Evolutionary conservation across 2,113 vertebrate species (phyloP), one percentile per base, ranked within the genome.

Genomic region (Brachyhypopomus occidentalis): DNA sequence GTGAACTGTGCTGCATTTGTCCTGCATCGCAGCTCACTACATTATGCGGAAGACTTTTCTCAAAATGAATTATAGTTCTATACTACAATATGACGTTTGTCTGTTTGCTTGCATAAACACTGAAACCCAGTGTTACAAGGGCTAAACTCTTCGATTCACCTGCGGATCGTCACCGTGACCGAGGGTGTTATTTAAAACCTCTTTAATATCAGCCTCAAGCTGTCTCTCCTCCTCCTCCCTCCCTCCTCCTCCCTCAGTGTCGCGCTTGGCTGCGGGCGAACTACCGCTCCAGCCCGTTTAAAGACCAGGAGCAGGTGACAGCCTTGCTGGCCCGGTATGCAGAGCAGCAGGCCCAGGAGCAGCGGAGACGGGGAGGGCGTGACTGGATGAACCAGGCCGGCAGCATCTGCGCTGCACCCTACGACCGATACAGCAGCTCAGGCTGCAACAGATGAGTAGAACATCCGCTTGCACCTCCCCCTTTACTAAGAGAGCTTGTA

Each of bases 281-380:
- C 77, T 96, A 94, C 0, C 90, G 89, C 36, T 90, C 88, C 81
- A 94, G 91, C 77, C 94, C 94, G 0, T 94, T 95, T 60, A 90
- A 90, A 58, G 95, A 97, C 84, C 91, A 94, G 89, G 93, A 94
- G 81, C 93, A 94, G 88, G 92, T 97, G 78, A 87, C 84, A 8
- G 74, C 73, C 1, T 88, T 96, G 86, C 88, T 97, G 78, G 89
- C 77, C 52, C 88, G 75, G 86, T 93, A 91, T 84, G 86, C 89
- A 2, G 92, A 95, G 84, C 88, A 89, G 79, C 89, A 88, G 81
- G 88, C 91, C 72, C 90, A 93, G 76, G 90, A 90, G 30, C 81
- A 77, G 56, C 88, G 86, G 83, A 88, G 85, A 41, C 85, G 77
- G 84, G 77, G 78, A 72, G 90, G 92, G 6, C 20, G 75, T 6